Conservation (phyloP, 2,113 vertebrate genomes). For the Osmerus eperlanus region DNA sequence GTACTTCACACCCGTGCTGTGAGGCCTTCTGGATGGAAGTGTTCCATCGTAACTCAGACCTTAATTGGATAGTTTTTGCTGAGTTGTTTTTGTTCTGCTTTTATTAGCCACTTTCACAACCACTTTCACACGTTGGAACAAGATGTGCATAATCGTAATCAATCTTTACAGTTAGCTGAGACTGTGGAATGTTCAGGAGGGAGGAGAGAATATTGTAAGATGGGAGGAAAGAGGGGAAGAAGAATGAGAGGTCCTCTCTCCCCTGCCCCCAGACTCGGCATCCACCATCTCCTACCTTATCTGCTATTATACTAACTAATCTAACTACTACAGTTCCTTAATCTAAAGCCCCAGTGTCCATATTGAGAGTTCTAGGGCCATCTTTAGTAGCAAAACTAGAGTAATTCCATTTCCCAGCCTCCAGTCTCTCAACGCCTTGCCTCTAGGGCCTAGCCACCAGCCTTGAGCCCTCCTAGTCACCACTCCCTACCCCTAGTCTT, state of each 20-base stretch:
- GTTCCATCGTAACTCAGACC: not conserved
- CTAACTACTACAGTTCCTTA: too few relatives aligned
- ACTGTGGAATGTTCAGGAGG: not conserved
- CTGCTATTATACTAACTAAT: too few relatives aligned
- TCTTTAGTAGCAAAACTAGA: too few relatives aligned
- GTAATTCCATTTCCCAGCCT: not conserved
- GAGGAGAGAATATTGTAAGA: not conserved
- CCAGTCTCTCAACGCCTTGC: not conserved
- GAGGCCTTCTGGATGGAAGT: not conserved
- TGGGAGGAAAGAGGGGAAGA: too few relatives aligned
- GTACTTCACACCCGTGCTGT: conserved; percentile 4
- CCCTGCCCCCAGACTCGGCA: not conserved
- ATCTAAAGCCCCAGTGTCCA: too few relatives aligned
- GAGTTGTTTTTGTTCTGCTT: conserved; percentile 5
- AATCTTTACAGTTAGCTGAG: conserved; percentile 13
- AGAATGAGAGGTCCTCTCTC: not conserved
- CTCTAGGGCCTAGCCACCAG: not conserved
- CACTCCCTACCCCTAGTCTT: not conserved
- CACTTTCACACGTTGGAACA: conserved; percentile 29
- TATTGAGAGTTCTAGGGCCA: too few relatives aligned
- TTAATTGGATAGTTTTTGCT: not conserved
- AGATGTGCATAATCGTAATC: conserved; percentile 26
- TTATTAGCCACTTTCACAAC: conserved; percentile 10
- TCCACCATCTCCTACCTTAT: not conserved
- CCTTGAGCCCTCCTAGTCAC: not conserved